Evolutionary conservation across 1,140 invertebrate species (phyloP).

Genomic region (Drosophila mojavensis): DNA sequence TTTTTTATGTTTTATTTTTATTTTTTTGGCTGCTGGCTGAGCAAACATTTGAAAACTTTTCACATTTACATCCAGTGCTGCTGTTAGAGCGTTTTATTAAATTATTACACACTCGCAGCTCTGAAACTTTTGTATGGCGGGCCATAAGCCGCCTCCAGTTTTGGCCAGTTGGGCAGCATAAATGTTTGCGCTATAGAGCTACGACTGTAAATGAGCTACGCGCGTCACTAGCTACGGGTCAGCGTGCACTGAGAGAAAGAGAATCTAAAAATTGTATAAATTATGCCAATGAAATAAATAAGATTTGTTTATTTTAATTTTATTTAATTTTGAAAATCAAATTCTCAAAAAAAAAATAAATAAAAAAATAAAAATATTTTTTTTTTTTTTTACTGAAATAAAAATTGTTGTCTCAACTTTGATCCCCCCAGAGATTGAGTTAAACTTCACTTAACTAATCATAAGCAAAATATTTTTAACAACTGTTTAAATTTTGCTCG

Average conservation of each 20-base stretch:
- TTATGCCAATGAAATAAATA: no score
- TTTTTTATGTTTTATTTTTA: conserved; percentile 6
- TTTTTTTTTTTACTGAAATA: no score
- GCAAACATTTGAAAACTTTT: conserved; percentile 81
- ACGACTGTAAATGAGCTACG: conserved; percentile 73
- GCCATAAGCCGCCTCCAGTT: conserved; percentile 59
- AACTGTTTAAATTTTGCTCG: no score
- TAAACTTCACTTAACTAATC: no score
- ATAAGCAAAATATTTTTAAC: no score
- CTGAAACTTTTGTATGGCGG: conserved; percentile 13
- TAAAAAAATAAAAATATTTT: no score
- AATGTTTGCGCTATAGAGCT: conserved; percentile 53
- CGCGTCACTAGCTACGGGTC: conserved; percentile 55
- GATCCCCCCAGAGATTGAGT: no score
- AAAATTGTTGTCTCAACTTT: no score
- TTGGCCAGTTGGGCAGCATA: conserved; percentile 65
- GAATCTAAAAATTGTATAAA: no score
- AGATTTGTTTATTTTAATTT: no score
- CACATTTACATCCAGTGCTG: conserved; percentile 80
- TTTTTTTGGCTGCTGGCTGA: conserved; percentile 50
- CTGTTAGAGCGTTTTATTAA: conserved; percentile 80
- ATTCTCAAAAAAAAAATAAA: no score
- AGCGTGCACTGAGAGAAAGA: conserved; percentile 12
- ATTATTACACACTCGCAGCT: conserved; percentile 66
- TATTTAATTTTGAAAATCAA: no score